These are phyloP conservation scores for Dyspetes luteomarginatus DNA, from an alignment of 2,888 invertebrate species.

Conservation along the genomic window DNA sequence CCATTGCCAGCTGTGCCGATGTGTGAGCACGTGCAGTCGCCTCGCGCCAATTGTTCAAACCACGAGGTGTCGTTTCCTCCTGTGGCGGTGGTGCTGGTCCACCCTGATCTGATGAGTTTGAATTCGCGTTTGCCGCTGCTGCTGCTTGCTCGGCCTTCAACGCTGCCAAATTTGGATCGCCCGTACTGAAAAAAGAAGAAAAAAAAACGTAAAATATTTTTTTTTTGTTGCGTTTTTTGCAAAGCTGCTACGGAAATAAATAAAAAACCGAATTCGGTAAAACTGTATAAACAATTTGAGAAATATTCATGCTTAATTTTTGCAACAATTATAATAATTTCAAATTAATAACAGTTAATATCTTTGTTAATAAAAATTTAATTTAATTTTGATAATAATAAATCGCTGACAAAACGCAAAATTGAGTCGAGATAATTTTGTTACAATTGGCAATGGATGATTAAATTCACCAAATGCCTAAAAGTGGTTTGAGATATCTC, in stretches of 20 bases:
- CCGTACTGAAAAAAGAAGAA: conserved; percentile 81
- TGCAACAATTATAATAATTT: no score
- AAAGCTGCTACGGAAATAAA: no score
- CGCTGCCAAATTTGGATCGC: conserved; percentile 87
- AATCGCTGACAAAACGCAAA: no score
- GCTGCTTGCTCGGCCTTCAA: conserved; percentile 84
- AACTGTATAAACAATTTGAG: no score
- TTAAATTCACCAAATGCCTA: not conserved
- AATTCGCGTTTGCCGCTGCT: conserved; percentile 79
- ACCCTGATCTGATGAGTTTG: conserved; percentile 80
- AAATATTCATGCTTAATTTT: no score
- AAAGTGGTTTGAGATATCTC: not conserved
- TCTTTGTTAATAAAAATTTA: no score
- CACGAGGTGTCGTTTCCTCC: conserved; percentile 89
- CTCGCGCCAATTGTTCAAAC: conserved; percentile 94
- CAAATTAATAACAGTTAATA: no score
- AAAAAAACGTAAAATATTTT: not conserved
- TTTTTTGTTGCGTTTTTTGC: no score
- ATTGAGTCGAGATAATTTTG: no score
- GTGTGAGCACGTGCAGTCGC: conserved; percentile 93
- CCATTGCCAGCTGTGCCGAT: conserved; percentile 95
- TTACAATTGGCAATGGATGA: no score
- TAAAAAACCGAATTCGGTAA: no score
- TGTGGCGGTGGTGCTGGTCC: conserved; percentile 78
- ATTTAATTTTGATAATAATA: no score